phyloP scores from a whole-genome alignment of 1,140 invertebrate species.

The Trypoxylus dichotomus region DNA sequence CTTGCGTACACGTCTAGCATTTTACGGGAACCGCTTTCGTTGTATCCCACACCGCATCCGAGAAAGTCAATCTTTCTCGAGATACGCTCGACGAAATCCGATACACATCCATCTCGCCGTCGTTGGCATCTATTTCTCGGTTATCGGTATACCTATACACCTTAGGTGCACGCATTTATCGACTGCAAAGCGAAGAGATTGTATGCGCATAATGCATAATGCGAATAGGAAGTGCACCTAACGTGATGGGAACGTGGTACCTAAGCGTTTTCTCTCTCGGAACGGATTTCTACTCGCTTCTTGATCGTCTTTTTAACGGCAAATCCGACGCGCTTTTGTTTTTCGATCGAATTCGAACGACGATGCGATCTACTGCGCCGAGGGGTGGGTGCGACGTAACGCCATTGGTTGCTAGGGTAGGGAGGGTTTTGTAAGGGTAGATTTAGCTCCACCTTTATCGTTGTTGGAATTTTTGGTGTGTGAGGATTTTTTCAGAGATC shows the following conservation, averaged over 20 bases:
- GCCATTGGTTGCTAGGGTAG: constrained; percentile 18
- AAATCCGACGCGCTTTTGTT: not conserved
- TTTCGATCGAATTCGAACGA: not conserved
- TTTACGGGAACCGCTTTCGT: not conserved
- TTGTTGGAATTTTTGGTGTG: not conserved
- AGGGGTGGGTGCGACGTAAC: not conserved
- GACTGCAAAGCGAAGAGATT: not conserved
- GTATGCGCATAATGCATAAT: not conserved
- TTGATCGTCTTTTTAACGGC: not conserved
- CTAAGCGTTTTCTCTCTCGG: not conserved
- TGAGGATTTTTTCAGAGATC: not conserved
- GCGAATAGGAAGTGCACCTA: constrained; percentile 10
- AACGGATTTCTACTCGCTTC: not conserved
- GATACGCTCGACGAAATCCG: not conserved
- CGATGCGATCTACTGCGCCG: not conserved
- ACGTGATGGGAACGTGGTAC: constrained; percentile 1
- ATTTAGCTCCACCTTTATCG: not conserved
- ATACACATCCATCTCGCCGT: not conserved
- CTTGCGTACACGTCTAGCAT: not conserved
- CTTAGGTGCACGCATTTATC: not conserved
- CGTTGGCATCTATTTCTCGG: not conserved
- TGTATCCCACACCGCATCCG: not conserved
- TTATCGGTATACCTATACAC: not conserved
- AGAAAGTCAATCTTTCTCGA: not conserved
- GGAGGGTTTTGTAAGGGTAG: not conserved